phyloP scores from a whole-genome alignment of 2,797 vertebrate genomes.

The Amphiprion clarkii region DNA sequence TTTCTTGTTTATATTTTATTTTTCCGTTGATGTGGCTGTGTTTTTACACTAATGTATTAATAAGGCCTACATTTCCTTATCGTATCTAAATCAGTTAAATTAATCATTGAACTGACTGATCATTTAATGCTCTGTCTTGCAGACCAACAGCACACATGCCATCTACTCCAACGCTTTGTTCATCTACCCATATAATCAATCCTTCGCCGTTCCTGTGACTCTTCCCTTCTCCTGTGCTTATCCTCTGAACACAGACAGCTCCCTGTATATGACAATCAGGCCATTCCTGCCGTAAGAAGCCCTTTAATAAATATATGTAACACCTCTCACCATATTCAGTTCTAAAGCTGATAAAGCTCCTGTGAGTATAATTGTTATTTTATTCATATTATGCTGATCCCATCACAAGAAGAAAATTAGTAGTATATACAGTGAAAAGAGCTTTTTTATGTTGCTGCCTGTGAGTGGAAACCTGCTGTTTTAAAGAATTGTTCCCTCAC shows the following conservation, averaged over 20 bases:
- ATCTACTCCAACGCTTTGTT: constrained; percentile 79
- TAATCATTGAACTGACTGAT: neutral
- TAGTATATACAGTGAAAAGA: too few species aligned
- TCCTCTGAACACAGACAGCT: constrained; percentile 78
- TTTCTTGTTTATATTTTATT: too few species aligned
- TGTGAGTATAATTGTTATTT: too few species aligned
- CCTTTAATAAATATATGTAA: neutral
- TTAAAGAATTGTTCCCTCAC: too few species aligned
- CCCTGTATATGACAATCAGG: constrained; percentile 75
- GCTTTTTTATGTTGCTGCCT: too few species aligned
- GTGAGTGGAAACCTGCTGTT: too few species aligned
- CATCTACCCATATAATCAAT: constrained; percentile 64
- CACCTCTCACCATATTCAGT: neutral
- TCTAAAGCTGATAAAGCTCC: too few species aligned
- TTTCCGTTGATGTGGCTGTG: too few species aligned
- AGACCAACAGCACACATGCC: constrained; percentile 76
- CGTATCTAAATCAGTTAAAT: neutral
- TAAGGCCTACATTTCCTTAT: too few species aligned
- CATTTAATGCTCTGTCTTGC: constrained; percentile 30
- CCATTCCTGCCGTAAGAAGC: constrained; percentile 75
- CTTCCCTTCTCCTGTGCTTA: constrained; percentile 84
- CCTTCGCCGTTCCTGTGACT: constrained; percentile 74
- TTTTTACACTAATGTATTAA: too few species aligned
- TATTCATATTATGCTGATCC: too few species aligned
- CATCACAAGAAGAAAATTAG: too few species aligned